Evolutionary conservation across 2,797 vertebrate genomes (phyloP).

Genomic region (Hippoglossus hippoglossus): DNA sequence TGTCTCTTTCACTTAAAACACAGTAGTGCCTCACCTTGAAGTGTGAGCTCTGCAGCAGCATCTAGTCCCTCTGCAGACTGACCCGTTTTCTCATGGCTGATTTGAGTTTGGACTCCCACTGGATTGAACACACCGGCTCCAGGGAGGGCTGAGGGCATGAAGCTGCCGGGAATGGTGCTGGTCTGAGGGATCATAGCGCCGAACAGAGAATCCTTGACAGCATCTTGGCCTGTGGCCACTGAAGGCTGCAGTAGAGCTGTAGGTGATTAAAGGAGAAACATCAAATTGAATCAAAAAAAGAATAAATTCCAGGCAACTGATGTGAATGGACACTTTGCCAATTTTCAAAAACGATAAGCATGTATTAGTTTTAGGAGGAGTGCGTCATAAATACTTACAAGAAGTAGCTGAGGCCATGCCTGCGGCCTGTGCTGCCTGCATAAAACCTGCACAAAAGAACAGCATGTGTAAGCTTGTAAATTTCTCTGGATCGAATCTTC

Average conservation of each 20-base stretch:
- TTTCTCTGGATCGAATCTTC: background rate
- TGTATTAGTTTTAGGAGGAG: background rate
- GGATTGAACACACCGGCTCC: conserved; percentile 90
- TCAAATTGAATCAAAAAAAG: background rate
- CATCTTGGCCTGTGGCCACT: conserved; percentile 88
- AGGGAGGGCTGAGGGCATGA: conserved; percentile 86
- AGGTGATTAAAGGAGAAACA: conserved; percentile 44
- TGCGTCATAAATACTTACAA: conserved; percentile 73
- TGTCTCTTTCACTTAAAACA: background rate
- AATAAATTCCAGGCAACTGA: background rate
- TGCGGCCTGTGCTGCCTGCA: conserved; percentile 91
- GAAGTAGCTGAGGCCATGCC: conserved; percentile 77
- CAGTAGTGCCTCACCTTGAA: conserved; percentile 77
- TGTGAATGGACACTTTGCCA: background rate
- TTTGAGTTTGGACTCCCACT: conserved; percentile 81
- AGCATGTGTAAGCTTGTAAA: background rate
- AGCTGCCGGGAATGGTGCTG: conserved; percentile 87
- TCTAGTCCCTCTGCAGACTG: conserved; percentile 80
- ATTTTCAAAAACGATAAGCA: background rate
- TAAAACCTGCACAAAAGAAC: conserved; percentile 84
- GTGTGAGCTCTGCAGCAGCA: conserved; percentile 78
- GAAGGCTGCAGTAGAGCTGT: conserved; percentile 92
- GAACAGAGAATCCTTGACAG: conserved; percentile 91
- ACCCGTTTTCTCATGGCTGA: conserved; percentile 68
- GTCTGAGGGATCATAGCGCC: conserved; percentile 89